Conservation (phyloP, 2,888 invertebrate species). For the Protonemura montana region DNA sequence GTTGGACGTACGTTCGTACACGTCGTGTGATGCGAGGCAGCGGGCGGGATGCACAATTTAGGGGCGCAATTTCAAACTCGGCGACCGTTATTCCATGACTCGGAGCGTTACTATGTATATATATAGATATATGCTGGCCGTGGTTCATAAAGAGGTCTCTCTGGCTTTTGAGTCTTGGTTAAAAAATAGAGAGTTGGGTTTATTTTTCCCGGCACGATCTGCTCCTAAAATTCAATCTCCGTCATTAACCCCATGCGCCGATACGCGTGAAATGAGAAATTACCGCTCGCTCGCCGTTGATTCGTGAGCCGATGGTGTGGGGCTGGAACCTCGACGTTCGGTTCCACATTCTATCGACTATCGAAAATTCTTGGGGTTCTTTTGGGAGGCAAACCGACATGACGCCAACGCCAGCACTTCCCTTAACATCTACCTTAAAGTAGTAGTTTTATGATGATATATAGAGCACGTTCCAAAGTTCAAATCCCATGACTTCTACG, state of each 20-base stretch:
- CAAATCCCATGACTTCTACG: background rate
- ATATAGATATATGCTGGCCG: background rate
- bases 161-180: background rate
- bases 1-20: background rate
- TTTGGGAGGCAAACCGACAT: background rate
- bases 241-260: background rate
- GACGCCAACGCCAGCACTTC: background rate
- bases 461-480: background rate
- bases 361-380: background rate
- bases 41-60: background rate
- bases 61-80: background rate
- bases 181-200: background rate
- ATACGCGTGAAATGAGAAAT: conserved; percentile 12
- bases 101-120: background rate
- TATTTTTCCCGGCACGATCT: background rate
- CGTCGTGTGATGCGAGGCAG: background rate
- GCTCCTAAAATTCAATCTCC: background rate
- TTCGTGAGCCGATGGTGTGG: background rate
- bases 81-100: background rate
- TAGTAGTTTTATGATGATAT: background rate
- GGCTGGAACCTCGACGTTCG: background rate
- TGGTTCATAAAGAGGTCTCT: background rate
- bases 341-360: background rate
- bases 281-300: background rate
- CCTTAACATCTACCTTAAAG: background rate